These are phyloP conservation scores for Cottus gobio DNA, from an alignment of 2,113 vertebrate genomes.

Conservation along the genomic window DNA sequence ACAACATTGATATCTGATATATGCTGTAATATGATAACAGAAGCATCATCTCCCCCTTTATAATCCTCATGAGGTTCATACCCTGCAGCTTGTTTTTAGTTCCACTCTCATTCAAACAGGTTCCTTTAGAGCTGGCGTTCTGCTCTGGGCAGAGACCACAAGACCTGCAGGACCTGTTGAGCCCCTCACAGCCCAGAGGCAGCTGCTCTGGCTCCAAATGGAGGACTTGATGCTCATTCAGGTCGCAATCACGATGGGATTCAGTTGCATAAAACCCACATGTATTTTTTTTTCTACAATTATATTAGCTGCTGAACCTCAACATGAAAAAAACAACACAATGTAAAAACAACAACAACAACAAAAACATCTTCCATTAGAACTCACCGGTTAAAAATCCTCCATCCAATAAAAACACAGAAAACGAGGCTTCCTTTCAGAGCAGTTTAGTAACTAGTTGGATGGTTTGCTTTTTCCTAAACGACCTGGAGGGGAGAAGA, in stretches of 20 bases:
- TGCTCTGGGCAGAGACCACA: not conserved
- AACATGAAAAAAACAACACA: not conserved
- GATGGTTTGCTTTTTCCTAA: constrained; percentile 46
- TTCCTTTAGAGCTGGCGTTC: not conserved
- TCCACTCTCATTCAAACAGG: not conserved
- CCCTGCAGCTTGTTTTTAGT: too few relatives aligned
- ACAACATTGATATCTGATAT: constrained; percentile 24
- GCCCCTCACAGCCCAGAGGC: not conserved
- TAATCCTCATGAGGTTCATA: too few relatives aligned
- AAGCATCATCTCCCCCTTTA: too few relatives aligned
- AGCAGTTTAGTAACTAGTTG: constrained; percentile 47
- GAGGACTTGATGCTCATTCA: too few relatives aligned
- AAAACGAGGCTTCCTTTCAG: constrained; percentile 42
- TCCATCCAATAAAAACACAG: constrained; percentile 57
- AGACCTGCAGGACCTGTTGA: constrained; percentile 77
- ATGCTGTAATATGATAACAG: constrained; percentile 29
- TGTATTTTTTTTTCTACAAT: not conserved
- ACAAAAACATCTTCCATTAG: not conserved
- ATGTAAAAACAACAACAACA: constrained; percentile 8
- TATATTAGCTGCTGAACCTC: not conserved
- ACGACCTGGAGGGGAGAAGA: not conserved
- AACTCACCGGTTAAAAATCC: constrained; percentile 72
- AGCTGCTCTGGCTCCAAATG: too few relatives aligned
- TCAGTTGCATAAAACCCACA: not conserved
- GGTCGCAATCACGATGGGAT: not conserved